Conservation (phyloP, 2,113 vertebrate species). For the Ictalurus punctatus region DNA sequence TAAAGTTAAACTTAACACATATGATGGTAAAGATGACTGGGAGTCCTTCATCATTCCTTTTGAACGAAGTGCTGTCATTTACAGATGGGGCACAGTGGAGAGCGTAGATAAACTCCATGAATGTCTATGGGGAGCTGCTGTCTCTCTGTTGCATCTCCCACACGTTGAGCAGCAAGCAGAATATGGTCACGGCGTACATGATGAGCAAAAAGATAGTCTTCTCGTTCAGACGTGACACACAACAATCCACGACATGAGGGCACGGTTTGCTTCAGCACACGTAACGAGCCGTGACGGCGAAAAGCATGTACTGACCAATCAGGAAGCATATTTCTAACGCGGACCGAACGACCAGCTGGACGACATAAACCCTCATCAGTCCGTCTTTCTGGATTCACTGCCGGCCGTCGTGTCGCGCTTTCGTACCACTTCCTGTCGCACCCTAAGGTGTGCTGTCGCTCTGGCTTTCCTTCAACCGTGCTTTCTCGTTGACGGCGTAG, state of each 20-base stretch:
- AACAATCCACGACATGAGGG: conserved; percentile 89
- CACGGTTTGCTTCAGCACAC: conserved; percentile 82
- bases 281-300: conserved; percentile 80
- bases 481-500: conserved; percentile 90
- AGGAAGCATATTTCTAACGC: conserved; percentile 86
- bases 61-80: no score
- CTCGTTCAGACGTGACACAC: conserved; percentile 91
- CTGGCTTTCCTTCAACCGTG: conserved; percentile 78
- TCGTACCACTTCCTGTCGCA: conserved; percentile 65
- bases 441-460: conserved; percentile 61
- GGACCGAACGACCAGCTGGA: conserved; percentile 85
- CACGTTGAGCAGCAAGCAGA: conserved; percentile 85
- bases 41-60: no score
- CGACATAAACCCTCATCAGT: conserved; percentile 88
- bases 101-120: no score
- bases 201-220: conserved; percentile 94
- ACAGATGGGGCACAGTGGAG: no score
- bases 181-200: conserved; percentile 89
- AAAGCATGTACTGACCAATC: conserved; percentile 85
- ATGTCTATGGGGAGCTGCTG: no score
- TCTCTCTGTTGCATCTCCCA: conserved; percentile 80
- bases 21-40: no score
- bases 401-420: conserved; percentile 79
- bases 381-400: conserved; percentile 85
- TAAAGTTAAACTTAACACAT: no score